Base-by-base conservation (phyloP, 2,888 invertebrate species). In the Operophtera brumata region DNA sequence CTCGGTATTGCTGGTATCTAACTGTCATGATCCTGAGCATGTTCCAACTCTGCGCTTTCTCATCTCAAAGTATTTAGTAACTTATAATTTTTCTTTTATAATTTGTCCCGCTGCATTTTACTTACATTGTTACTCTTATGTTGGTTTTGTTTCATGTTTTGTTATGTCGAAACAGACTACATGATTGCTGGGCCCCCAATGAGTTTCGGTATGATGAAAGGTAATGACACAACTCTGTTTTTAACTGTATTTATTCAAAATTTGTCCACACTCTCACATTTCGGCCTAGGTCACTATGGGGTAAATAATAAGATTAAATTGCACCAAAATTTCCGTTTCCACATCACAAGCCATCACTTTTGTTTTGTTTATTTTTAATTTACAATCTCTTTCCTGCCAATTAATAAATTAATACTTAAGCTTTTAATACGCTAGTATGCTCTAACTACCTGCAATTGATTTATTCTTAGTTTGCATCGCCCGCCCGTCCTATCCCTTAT, bases 141-240 rank as follows among this genome's bases (percentile, higher is more conserved):
- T 89, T 91, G 92, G 92, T 93, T 93, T 93, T 91, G 92, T 93
- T 93, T 92, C 92, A 93, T 93, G 92, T 93, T 93, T 92, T 94
- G 93, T 94, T 93, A 84, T 90, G 83, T 90, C 79, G 83, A 86
- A 88, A 90, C 90, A 90, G 90, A 90, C 89, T 90, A 89, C 90
- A 94, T 94, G 94, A 93, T 93, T 91, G 93, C 94, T 91, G 94
- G 94, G 89, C 93, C 93, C 91, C 94, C 94, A 90, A 93, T 94
- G 92, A 94, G 94, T 92, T 95, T 94, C 94, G 94, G 94, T 94
- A 94, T 95, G 91, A 93, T 95, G 91, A 95, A 94, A 95, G 95
- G 95, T 95, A 94, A 94, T 90, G 84, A 86, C 78, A 78, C 79
- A 75, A 81, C 45, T 76, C 75, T 78, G 80, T 80, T 75, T 75